Evolutionary conservation across 2,113 vertebrate genomes (phyloP), one percentile per base, ranked within the genome.

Genomic region (Suricata suricatta): DNA sequence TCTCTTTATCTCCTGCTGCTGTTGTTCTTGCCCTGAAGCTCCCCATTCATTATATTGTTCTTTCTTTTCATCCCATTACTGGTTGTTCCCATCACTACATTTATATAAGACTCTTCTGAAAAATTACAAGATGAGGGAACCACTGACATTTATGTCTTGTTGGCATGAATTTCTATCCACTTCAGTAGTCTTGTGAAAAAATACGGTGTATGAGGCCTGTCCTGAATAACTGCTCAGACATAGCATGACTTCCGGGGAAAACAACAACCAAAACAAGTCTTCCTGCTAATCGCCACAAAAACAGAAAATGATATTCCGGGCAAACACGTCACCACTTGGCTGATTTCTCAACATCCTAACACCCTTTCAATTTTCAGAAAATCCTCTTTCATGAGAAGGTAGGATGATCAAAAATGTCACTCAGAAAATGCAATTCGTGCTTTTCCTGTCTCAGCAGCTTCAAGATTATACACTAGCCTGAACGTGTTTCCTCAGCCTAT

Each of bases 351-450:
- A 72, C 44, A 81, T 71, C 27, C 72, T 76, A 85, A 89, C 15
- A 47, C 7, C n/a, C 52, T 90, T 96, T 90, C 52, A 64, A 77
- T 91, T 94, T 96, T 90, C 41, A 97, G 68, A 95, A 92, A 97
- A 84, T 96, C 79, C 47, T 96, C 35, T 96, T 97, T 94, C 54
- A 41, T 71, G 72, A 86, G 92, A 77, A 96, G 60, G 72, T 82
- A 90, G 60, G 84, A 47, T 89, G 77, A 95, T 97, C 84, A 96
- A 76, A 96, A 90, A 44, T 52, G 71, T 96, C 97, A 76, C 88
- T 96, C 95, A 94, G 92, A 86, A 97, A 97, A 96, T 90, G 47
- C 82, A 95, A 89, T 98, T 95, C 94, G 69, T 93, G 90, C 71
- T 71, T 97, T 74, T 69, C 90, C 94, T 90, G 71, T 74, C 60